Percentiles rank a stretch among this genome's conserved stretches.
Evolutionary conservation across 2,888 invertebrate species (phyloP).

Genomic region (Microchrysa polita): DNA sequence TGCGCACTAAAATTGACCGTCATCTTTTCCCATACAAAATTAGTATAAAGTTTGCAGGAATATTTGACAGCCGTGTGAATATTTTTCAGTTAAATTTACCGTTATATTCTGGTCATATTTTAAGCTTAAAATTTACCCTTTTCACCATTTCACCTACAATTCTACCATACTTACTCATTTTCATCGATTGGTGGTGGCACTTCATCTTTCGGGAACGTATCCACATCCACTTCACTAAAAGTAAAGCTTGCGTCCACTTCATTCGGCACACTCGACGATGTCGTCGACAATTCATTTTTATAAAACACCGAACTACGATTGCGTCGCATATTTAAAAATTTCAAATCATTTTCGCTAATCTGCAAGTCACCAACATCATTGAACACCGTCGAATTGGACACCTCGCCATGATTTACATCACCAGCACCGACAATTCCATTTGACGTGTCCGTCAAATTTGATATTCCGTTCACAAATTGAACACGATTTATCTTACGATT

Average conservation of each 20-base stretch:
- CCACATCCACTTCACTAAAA: constrained; percentile 59
- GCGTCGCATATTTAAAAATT: constrained; percentile 60
- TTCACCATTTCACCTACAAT: too few species aligned
- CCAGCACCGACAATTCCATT: too few species aligned
- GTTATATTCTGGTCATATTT: too few species aligned
- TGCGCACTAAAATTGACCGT: too few species aligned
- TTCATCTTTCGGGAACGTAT: constrained; percentile 42
- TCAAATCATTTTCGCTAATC: constrained; percentile 61
- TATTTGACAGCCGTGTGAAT: too few species aligned
- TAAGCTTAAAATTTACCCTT: too few species aligned
- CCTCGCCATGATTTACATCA: constrained; percentile 5
- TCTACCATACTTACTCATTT: constrained; percentile 40
- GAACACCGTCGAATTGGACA: background rate
- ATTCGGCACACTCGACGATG: background rate
- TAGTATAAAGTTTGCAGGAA: too few species aligned
- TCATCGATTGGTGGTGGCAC: constrained; percentile 15
- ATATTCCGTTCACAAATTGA: background rate
- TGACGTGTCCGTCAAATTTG: background rate
- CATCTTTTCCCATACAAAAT: too few species aligned
- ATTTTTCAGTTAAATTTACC: too few species aligned
- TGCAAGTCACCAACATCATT: constrained; percentile 53
- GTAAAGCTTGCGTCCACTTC: constrained; percentile 62
- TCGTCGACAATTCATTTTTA: background rate
- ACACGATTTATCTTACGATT: constrained; percentile 2
- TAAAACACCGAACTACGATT: constrained; percentile 48